These are phyloP conservation scores for Bacillus rossius DNA, from an alignment of 1,140 invertebrate species.

Conservation along the genomic window DNA sequence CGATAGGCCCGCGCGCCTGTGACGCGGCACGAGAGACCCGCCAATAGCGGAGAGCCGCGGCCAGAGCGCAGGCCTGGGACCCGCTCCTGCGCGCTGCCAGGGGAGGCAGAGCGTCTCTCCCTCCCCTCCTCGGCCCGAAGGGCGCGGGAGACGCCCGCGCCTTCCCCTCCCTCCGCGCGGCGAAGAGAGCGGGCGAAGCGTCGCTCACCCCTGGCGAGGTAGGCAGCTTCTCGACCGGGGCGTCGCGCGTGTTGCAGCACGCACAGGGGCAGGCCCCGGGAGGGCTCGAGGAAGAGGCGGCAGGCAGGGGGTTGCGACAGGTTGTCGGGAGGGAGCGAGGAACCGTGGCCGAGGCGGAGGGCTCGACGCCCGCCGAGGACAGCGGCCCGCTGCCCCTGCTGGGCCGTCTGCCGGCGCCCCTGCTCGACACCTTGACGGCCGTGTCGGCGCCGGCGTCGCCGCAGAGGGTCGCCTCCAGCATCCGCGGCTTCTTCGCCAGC, in stretches of 20 bases:
- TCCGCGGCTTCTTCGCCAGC: conserved; percentile 50
- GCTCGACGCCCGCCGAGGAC: not conserved
- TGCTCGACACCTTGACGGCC: conserved; percentile 40
- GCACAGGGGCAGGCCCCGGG: not conserved
- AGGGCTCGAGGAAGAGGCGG: too few species aligned
- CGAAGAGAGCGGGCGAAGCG: too few species aligned
- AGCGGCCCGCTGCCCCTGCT: not conserved
- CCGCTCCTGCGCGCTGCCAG: not conserved
- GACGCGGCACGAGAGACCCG: not conserved
- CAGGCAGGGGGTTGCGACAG: too few species aligned
- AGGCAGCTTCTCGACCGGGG: conserved; percentile 1
- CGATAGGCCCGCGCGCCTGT: not conserved
- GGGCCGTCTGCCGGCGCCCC: conserved; percentile 26
- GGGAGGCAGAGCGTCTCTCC: not conserved
- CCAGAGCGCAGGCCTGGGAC: not conserved
- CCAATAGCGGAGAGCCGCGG: not conserved
- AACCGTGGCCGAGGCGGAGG: conserved; percentile 4
- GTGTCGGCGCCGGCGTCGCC: conserved; percentile 47
- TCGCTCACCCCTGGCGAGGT: not conserved
- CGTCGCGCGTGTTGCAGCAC: not conserved
- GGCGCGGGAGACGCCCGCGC: too few species aligned
- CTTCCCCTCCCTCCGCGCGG: too few species aligned
- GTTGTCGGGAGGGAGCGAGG: not conserved
- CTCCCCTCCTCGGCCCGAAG: not conserved
- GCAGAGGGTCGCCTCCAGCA: conserved; percentile 49